These are phyloP conservation scores for Harpagifer antarcticus DNA, from an alignment of 2,797 vertebrate genomes.

Conservation along the genomic window DNA sequence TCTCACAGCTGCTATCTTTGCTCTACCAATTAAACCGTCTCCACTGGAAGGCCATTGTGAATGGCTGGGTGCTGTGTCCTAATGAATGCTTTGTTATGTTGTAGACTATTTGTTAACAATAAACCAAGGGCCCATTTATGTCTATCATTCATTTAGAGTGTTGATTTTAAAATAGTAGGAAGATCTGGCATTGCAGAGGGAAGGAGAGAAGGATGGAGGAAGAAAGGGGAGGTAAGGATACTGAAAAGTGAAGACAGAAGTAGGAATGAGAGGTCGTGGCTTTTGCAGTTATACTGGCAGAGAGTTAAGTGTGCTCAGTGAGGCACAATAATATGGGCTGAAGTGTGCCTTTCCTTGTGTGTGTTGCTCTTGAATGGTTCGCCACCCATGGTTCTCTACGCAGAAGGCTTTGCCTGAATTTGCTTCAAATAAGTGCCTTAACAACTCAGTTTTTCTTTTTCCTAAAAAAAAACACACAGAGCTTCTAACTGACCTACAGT, in stretches of 20 bases:
- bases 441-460: conserved; percentile 61
- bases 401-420: conserved; percentile 41
- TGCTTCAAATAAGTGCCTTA: conserved; percentile 60
- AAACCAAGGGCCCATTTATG: conserved; percentile 29
- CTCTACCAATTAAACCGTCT: conserved; percentile 56
- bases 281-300: conserved; percentile 61
- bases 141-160: conserved; percentile 6
- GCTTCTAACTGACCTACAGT: conserved; percentile 27
- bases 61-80: conserved; percentile 17
- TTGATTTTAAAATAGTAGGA: conserved; percentile 31
- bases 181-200: conserved; percentile 14
- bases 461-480: conserved; percentile 35
- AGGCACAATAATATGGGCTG: conserved; percentile 72
- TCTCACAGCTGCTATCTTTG: conserved; percentile 63
- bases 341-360: conserved; percentile 55
- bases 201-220: conserved; percentile 13
- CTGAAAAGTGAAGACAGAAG: conserved; percentile 29
- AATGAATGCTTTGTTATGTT: conserved; percentile 48
- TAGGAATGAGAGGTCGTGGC: conserved; percentile 32
- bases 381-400: conserved; percentile 29
- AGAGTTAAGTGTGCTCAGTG: conserved; percentile 82
- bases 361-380: conserved; percentile 44
- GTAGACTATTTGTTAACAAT: conserved; percentile 42
- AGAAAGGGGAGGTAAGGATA: conserved; percentile 35
- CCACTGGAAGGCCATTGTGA: conserved; percentile 41